Evolutionary conservation across 2,113 vertebrate genomes (phyloP), one percentile per base, ranked within the genome.

Genomic region (Dryoscopus gambensis): DNA sequence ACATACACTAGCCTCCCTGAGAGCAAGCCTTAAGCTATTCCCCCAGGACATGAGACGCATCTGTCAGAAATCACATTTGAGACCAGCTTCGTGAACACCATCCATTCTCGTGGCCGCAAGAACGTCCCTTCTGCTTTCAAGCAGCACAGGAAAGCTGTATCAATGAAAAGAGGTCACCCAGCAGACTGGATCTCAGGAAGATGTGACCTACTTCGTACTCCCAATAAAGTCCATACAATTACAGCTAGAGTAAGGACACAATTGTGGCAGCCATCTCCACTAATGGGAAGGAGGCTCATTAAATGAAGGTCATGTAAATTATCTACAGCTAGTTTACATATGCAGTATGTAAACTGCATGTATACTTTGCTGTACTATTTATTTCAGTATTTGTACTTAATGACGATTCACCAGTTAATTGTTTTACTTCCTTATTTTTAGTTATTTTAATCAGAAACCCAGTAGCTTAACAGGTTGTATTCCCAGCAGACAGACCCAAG

Each of bases 221-320:
- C 67, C 87, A 88, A 44, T 74, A 8, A 94, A 88, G 82, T 83
- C 85, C 75, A 67, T 6, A 74, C 78, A 94, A 63, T 55, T 84
- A 80, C 46, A 78, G 65, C 50, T 37, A 57, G 56, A 83, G 65
- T 56, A 87, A 91, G 60, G 84, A 74, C 81, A 82, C 2, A 93
- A 89, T 60, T 80, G 83, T 82, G 89, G 80, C 79, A 50, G 46
- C 53, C 35, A 2, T 80, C 85, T n/a, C 40, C 76, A 67, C 74
- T 90, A 87, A 90, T 65, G 71, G 92, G 82, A 87, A 83, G 52
- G 20, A 83, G 89, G 80, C 70, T 85, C 30, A 19, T 89, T 96
- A 70, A 91, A 89, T 88, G 56, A 89, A 95, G 90, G 81, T 87
- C 94, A 69, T 75, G 81, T 84, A 90, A 95, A 96, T 96, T 97